Percentiles rank a stretch among this genome's conserved stretches.
Conservation (phyloP, 2,113 vertebrate species). For the Trochalopteron elliotii region DNA sequence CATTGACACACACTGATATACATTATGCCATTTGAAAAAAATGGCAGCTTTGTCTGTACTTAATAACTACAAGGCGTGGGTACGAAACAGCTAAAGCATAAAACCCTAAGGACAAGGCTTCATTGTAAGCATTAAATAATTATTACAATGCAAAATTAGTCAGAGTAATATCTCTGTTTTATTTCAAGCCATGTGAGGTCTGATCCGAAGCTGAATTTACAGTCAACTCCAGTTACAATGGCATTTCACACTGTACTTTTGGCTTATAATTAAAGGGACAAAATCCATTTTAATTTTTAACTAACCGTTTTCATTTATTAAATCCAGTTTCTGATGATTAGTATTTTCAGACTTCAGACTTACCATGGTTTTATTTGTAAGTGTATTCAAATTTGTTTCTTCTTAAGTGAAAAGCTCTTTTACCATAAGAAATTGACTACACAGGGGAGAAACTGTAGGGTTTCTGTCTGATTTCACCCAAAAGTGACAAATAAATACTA, state of each 20-base stretch:
- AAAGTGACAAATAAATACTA: neutral
- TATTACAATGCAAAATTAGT: conserved; percentile 77
- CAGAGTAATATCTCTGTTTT: conserved; percentile 73
- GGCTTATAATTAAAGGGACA: neutral
- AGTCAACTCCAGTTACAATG: neutral
- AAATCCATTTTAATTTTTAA: neutral
- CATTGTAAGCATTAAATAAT: conserved; percentile 78
- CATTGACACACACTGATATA: conserved; percentile 76
- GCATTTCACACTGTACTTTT: neutral
- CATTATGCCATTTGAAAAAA: conserved; percentile 72
- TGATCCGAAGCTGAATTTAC: neutral
- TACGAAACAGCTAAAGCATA: conserved; percentile 74
- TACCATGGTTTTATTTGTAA: neutral
- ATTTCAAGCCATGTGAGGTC: conserved; percentile 41
- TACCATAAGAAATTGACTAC: neutral
- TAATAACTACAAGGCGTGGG: conserved; percentile 77
- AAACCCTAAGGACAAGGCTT: conserved; percentile 74
- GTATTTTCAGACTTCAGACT: neutral
- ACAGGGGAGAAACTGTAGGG: neutral
- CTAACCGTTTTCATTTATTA: neutral
- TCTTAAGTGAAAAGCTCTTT: neutral
- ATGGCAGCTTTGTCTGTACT: conserved; percentile 74
- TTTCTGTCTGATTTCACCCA: neutral
- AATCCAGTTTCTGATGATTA: neutral
- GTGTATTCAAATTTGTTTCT: neutral